These are phyloP conservation scores for Euura saliciscinereae DNA, from an alignment of 1,140 invertebrate genomes.

Conservation along the genomic window DNA sequence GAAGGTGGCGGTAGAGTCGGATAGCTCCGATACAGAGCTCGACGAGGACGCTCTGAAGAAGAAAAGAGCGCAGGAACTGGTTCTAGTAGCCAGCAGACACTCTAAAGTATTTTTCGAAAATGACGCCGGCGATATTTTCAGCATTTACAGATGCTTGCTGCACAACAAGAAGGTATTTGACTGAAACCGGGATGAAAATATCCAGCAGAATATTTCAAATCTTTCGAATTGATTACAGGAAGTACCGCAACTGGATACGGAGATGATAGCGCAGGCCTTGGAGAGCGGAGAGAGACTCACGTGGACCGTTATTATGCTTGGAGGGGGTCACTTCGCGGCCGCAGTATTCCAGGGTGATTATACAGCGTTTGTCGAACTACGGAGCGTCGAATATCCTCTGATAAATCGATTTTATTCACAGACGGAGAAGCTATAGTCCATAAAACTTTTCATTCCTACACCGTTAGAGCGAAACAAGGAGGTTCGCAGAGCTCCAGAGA, in stretches of 20 bases:
- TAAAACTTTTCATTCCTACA: conserved; percentile 89
- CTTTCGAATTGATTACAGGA: conserved; percentile 51
- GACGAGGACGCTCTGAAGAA: conserved; percentile 36
- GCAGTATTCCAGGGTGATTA: conserved; percentile 75
- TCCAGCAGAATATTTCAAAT: too few species aligned
- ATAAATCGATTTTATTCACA: conserved; percentile 30
- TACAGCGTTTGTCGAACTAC: not conserved
- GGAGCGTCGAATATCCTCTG: conserved; percentile 8
- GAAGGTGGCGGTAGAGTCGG: conserved; percentile 33
- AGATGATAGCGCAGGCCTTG: conserved; percentile 56
- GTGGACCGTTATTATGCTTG: conserved; percentile 82
- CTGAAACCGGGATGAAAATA: too few species aligned
- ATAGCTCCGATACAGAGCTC: conserved; percentile 45
- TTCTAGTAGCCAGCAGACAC: conserved; percentile 64
- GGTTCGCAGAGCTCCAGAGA: conserved; percentile 77
- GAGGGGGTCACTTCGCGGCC: conserved; percentile 87
- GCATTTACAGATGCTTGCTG: conserved; percentile 74
- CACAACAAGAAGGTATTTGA: conserved; percentile 67
- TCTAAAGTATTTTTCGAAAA: conserved; percentile 79
- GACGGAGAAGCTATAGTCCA: conserved; percentile 69
- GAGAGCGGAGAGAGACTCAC: conserved; percentile 50
- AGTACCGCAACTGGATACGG: conserved; percentile 52
- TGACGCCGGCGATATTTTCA: conserved; percentile 69
- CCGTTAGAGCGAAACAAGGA: conserved; percentile 83
- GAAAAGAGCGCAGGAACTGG: conserved; percentile 44